Conservation (phyloP, 92 coral and sea anemone species). For the Heliopora coerulea region DNA sequence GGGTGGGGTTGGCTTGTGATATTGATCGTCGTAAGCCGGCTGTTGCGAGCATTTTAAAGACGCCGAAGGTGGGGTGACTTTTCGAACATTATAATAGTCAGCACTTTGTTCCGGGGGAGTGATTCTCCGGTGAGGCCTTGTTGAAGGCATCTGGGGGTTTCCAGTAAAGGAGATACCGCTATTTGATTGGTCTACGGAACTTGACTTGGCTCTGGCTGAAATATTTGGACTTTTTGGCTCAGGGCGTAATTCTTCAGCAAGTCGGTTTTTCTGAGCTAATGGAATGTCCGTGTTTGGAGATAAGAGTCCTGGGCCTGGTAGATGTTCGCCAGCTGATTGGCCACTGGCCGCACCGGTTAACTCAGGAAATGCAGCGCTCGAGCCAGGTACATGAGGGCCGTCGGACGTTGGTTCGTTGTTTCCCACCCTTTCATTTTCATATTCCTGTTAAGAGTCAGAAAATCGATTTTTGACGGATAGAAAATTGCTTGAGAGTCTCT, state of each 20-base stretch:
- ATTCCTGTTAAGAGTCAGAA: no score
- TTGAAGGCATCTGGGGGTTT: not conserved
- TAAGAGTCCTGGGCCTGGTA: no score
- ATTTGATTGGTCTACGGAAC: not conserved
- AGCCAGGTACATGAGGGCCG: no score
- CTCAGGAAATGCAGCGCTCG: no score
- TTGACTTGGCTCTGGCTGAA: not conserved
- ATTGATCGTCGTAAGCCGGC: slow-evolving; percentile 4
- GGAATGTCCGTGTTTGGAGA: no score
- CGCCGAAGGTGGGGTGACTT: not conserved
- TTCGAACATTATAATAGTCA: not conserved
- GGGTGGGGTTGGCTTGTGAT: not conserved
- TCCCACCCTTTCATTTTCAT: no score
- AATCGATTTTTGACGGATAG: no score
- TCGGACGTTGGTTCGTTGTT: no score
- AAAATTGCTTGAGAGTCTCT: no score
- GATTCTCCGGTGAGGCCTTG: slow-evolving; percentile 5
- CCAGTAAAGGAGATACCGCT: not conserved
- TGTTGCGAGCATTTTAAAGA: not conserved
- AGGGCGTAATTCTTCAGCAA: not conserved
- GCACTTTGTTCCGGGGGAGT: slow-evolving; percentile 7
- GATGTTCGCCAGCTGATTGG: no score
- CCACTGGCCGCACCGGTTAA: no score
- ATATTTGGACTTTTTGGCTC: not conserved
- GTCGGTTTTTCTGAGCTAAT: not conserved